These are phyloP conservation scores for Penaeus indicus DNA, from an alignment of 1,140 invertebrate genomes.

Conservation along the genomic window DNA sequence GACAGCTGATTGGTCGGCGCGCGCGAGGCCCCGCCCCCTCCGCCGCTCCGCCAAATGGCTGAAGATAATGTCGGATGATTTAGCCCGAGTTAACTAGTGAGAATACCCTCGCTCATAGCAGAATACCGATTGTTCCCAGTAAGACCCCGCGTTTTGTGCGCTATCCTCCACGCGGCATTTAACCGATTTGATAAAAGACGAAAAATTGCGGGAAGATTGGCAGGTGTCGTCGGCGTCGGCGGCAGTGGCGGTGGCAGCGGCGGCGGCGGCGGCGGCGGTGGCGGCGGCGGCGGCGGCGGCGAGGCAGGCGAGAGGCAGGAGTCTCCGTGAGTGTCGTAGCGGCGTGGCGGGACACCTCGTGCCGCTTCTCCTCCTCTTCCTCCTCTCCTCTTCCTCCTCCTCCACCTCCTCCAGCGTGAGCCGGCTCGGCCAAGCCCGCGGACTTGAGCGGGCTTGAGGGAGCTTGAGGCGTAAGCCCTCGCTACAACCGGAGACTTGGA, in stretches of 20 bases:
- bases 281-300: not conserved
- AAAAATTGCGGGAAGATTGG: conserved; percentile 51
- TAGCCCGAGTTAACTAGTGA: conserved; percentile 63
- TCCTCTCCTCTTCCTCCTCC: no score
- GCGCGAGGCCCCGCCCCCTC: conserved; percentile 35
- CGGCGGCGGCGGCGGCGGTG: not conserved
- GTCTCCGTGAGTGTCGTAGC: conserved; percentile 15
- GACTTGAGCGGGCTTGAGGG: conserved; percentile 43
- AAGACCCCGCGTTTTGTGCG: conserved; percentile 53
- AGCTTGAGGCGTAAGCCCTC: conserved; percentile 58
- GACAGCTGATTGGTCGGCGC: conserved; percentile 44
- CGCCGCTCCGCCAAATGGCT: conserved; percentile 55
- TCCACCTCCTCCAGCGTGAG: no score
- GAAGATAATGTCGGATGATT: conserved; percentile 62
- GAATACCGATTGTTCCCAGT: conserved; percentile 63
- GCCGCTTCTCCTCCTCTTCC: no score
- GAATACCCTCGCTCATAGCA: conserved; percentile 60
- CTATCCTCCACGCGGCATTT: conserved; percentile 33
- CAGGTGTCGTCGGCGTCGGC: conserved; percentile 23
- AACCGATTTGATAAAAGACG: conserved; percentile 36
- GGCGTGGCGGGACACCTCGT: no score
- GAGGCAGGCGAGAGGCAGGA: conserved; percentile 20
- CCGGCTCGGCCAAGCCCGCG: conserved; percentile 42
- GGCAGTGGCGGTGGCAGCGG: not conserved
- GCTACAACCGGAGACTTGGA: conserved; percentile 60